Evolutionary conservation across 2,113 vertebrate genomes (phyloP).

Genomic region (Piliocolobus tephrosceles): DNA sequence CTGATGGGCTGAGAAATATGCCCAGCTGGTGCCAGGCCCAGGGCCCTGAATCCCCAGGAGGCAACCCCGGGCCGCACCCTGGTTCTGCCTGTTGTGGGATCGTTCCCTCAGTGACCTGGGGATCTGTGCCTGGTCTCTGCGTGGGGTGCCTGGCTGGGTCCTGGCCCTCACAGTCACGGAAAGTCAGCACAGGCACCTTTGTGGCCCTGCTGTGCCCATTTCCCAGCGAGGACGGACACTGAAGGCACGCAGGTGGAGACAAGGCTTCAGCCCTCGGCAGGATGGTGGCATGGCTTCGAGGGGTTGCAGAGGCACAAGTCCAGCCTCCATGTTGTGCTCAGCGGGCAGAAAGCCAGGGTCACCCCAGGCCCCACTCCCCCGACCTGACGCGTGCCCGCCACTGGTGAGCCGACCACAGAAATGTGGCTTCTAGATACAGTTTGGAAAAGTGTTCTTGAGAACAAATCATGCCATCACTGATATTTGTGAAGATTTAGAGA

Average conservation of each 20-base stretch:
- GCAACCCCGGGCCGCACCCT: accelerated
- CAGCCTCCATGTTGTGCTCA: not conserved
- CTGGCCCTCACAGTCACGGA: not conserved
- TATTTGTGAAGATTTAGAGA: not conserved
- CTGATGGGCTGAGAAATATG: not conserved
- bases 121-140: accelerated
- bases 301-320: not conserved
- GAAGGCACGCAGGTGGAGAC: not conserved
- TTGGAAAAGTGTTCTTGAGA: not conserved
- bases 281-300: not conserved
- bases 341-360: not conserved
- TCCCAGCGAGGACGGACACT: not conserved
- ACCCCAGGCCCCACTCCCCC: not conserved
- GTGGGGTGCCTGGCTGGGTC: not conserved
- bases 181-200: too few species aligned
- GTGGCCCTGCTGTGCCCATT: too few species aligned
- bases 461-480: not conserved
- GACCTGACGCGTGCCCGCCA: not conserved
- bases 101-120: not conserved
- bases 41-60: not conserved
- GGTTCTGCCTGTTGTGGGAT: not conserved
- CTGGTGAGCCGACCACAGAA: too few species aligned
- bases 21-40: not conserved
- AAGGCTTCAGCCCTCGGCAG: not conserved
- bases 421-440: too few species aligned